Conservation (phyloP, 2,113 vertebrate species). For the Gasterosteus nipponicus region DNA sequence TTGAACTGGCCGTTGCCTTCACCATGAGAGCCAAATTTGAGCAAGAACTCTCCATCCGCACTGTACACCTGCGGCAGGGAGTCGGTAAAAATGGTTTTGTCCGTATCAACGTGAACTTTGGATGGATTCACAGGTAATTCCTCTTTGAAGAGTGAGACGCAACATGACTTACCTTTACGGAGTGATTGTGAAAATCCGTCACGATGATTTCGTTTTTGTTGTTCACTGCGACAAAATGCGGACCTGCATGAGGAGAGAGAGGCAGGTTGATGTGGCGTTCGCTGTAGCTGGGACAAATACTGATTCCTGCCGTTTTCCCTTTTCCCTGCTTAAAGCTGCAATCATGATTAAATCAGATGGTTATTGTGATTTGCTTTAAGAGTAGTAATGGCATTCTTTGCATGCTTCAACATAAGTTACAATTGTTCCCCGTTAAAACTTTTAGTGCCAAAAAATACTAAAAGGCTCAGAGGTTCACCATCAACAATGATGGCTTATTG, state of each 20-base stretch:
- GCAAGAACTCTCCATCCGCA: constrained; percentile 94
- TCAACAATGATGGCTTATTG: neutral
- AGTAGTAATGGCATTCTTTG: neutral
- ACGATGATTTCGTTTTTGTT: constrained; percentile 98
- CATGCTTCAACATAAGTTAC: constrained; percentile 4
- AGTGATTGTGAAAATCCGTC: constrained; percentile 98
- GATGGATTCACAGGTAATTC: neutral
- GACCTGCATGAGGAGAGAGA: constrained; percentile 79
- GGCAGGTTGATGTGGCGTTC: neutral
- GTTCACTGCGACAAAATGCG: constrained; percentile 97
- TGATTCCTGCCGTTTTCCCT: neutral
- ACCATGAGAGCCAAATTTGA: constrained; percentile 95
- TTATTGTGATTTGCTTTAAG: constrained; percentile 7
- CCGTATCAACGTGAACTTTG: neutral
- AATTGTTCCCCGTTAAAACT: neutral
- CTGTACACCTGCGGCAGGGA: constrained; percentile 88
- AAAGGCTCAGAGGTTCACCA: neutral
- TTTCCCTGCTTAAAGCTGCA: neutral
- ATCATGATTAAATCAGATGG: neutral
- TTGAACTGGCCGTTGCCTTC: constrained; percentile 98
- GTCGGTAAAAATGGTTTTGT: neutral
- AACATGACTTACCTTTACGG: constrained; percentile 89
- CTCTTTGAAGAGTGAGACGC: neutral
- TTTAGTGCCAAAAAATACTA: neutral
- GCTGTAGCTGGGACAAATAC: neutral